phyloP scores from a whole-genome alignment of 2,113 vertebrate species.

The Prunella himalayana region DNA sequence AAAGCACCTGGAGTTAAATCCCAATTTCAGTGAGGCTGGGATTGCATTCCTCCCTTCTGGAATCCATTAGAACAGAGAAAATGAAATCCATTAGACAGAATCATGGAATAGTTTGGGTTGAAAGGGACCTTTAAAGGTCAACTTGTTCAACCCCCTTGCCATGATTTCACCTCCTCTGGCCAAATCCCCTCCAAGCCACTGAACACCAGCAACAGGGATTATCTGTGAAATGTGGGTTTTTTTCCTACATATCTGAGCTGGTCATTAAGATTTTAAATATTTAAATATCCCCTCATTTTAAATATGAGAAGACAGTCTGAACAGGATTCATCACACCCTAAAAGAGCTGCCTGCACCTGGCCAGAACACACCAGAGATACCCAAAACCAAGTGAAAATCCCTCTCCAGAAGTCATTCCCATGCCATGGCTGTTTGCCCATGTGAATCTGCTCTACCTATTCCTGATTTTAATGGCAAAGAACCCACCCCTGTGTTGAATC shows the following conservation, averaged over 20 bases:
- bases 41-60: background rate
- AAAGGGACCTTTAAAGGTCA: background rate
- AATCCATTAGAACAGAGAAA: background rate
- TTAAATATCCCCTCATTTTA: background rate
- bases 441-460: background rate
- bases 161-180: background rate
- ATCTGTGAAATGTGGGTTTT: background rate
- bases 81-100: too few relatives aligned
- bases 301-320: background rate
- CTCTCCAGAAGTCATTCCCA: background rate
- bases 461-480: background rate
- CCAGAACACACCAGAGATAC: background rate
- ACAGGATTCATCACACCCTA: background rate
- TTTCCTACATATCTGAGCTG: background rate
- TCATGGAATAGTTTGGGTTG: too few relatives aligned
- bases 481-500: background rate
- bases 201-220: background rate
- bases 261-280: background rate
- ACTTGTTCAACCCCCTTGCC: accelerated
- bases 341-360: background rate
- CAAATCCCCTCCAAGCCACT: background rate
- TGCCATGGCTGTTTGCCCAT: accelerated
- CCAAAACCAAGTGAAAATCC: background rate
- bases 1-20: background rate
- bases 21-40: background rate